These are phyloP conservation scores for Thelaira solivaga DNA, from an alignment of 2,888 invertebrate species.

Conservation along the genomic window DNA sequence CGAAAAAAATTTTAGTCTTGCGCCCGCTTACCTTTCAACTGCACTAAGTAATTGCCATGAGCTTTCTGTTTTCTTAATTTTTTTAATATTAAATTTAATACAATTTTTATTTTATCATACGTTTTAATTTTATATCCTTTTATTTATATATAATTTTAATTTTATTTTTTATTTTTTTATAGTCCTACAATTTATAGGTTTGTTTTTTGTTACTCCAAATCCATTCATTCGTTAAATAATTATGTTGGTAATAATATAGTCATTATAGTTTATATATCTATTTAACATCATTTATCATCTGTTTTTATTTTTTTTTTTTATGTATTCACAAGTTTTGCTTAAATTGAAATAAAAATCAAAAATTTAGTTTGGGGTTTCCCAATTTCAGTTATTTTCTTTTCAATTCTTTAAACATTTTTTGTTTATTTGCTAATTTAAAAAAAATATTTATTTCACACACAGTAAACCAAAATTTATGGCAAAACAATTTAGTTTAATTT, in stretches of 20 bases:
- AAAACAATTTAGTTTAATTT: slow-evolving; percentile 7
- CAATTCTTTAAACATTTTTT: no score
- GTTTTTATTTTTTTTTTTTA: slow-evolving; percentile 10
- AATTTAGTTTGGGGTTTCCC: no score
- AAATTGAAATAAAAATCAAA: slow-evolving; percentile 1
- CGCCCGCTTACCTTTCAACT: no score
- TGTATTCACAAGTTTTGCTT: slow-evolving; percentile 26
- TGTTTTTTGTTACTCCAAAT: slow-evolving; percentile 13
- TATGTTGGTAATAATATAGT: slow-evolving; percentile 27
- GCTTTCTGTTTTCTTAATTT: no score
- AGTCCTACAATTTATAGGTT: slow-evolving; percentile 36
- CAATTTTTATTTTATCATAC: no score
- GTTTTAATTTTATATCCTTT: not conserved
- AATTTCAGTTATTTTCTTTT: slow-evolving; percentile 8
- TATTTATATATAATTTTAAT: not conserved
- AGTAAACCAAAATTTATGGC: slow-evolving; percentile 30
- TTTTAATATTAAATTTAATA: slow-evolving; percentile 25
- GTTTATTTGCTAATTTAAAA: no score
- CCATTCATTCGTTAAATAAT: slow-evolving; percentile 30
- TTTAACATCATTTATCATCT: slow-evolving; percentile 43
- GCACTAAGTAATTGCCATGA: no score
- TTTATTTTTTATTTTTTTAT: slow-evolving; percentile 30
- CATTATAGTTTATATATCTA: slow-evolving; percentile 50
- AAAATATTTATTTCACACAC: slow-evolving; percentile 21
- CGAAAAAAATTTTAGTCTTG: no score